Base-by-base conservation (phyloP, 2,797 vertebrate genomes). In the Vultur gryphus region DNA sequence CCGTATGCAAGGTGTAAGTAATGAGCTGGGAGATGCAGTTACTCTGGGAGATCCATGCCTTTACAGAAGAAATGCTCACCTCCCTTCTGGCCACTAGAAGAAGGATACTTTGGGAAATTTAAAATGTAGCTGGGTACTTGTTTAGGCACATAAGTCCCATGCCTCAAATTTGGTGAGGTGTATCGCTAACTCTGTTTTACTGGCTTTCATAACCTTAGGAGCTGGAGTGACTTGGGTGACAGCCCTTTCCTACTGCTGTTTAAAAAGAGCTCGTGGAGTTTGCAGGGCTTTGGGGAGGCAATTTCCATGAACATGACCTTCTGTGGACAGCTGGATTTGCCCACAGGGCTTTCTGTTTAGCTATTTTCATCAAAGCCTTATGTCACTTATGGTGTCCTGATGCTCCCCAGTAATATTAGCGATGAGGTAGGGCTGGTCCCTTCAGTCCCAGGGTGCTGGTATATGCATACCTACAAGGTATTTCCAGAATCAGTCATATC, bases 331-430 rank as follows among this genome's bases (percentile, higher is more conserved):
- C 9, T 28, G 55, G 17, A 12, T 44, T 79, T 43, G 58, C 65
- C 11, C 35, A 28, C 37, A 23, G 29, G 18, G 9, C 24, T 59
- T 31, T 9, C 25, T 31, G 48, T 48, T 62, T 7, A n/a, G 24
- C 14, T 65, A 8, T 33, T 76, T 58, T 52, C 25, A 37, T 62
- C 48, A 18, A 21, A 37, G 35, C 16, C 17, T 69, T 33, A 3
- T 10, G 16, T 52, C 44, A 10, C 24, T 86, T 25, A 28, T 43
- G 62, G 3, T 29, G 18, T n/a, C 49, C 41, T 79, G 67, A 2
- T 58, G 76, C 21, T 66, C 33, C 16, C 26, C 16, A 35, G 21
- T 3, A 9, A 4, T 35, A 1, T 0, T 24, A 11, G 24, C 35
- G 24, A 13, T 23, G 41, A 44, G 65, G 20, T 19, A 44, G 49